Evolutionary conservation across 1,140 invertebrate species (phyloP), one percentile per base, ranked within the genome.

Genomic region (Megalopta genalis): DNA sequence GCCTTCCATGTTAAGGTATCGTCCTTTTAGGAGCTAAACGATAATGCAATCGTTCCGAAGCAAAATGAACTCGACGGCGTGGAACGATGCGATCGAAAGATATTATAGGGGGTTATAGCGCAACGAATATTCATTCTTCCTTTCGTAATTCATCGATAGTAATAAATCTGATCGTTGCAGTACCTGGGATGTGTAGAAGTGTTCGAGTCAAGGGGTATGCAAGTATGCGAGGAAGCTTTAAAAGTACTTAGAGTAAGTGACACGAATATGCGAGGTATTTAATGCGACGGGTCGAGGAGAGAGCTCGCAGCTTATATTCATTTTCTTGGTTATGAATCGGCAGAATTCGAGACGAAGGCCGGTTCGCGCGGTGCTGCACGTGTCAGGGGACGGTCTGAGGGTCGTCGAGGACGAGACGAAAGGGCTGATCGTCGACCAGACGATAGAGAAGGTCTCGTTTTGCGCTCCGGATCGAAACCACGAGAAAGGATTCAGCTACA

Each of bases 401-500:
- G 99, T 99, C 1, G 99, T 99, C 0, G 99, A 99, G 92, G 98
- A 99, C 88, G 98, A 99, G 89, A 99, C 98, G 14, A 99, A 99
- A 93, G 99, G 98, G 39, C 94, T 99, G 65, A 98, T 99, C 82
- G 98, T 99, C 21, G 99, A 99, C 94, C 99, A 99, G 93, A 99
- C 99, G 6, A 99, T 99, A 80, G 99, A 99, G 90, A 99, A 99
- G 93, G 99, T 99, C 0, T 99, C 99, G 5, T 99, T 99, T 93
- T 99, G 99, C 93, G 98, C 99, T 12, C 99, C 99, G 0, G 99
- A 99, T 93, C 95, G 99, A 76, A 99, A 99, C 92, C 97, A 99
- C 89, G 98, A 99, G 86, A 97, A 98, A 84, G 99, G 99, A 16
- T 99, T 99, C 93, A 98, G 97, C 74, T 99, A 97, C 90, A 97